A percentile compares a stretch with the other conserved stretches of the same genome.
Conservation (phyloP, 2,113 vertebrate genomes). For the Eretmochelys imbricata region DNA sequence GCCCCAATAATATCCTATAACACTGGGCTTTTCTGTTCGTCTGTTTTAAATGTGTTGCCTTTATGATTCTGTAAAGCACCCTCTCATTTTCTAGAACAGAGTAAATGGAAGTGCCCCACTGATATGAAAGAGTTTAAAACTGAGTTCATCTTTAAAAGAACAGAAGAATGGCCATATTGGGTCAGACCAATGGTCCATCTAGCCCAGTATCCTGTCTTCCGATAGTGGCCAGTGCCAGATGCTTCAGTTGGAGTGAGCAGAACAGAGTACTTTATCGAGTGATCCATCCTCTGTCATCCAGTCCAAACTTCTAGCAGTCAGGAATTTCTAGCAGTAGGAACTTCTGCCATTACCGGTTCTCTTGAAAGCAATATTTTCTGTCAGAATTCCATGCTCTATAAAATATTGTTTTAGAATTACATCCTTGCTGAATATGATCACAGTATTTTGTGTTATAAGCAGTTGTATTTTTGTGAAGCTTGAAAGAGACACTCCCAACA, state of each 20-base stretch:
- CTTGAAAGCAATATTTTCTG: not conserved
- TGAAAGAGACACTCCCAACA: not conserved
- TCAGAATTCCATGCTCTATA: not conserved
- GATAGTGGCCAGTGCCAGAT: not conserved
- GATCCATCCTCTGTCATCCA: not conserved
- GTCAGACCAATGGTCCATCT: not conserved
- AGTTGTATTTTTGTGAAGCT: not conserved
- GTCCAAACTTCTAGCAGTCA: not conserved
- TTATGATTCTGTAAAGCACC: not conserved
- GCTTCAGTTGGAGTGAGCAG: not conserved
- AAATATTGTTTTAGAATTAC: not conserved
- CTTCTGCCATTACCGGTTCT: not conserved
- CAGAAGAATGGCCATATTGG: not conserved
- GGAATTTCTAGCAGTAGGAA: not conserved
- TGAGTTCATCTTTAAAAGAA: not conserved
- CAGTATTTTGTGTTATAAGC: not conserved
- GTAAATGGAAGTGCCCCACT: not conserved
- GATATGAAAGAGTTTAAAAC: not conserved
- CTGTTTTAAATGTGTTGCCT: not conserved
- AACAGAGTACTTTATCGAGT: not conserved
- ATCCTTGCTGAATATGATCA: not conserved
- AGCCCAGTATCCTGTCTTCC: not conserved
- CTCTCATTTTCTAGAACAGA: not conserved
- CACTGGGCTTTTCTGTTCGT: not conserved
- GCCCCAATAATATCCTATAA: not conserved